A percentile compares a stretch with the other conserved stretches of the same genome.
Evolutionary conservation across 2,888 invertebrate genomes (phyloP).

Genomic region (Morpho deidamia): DNA sequence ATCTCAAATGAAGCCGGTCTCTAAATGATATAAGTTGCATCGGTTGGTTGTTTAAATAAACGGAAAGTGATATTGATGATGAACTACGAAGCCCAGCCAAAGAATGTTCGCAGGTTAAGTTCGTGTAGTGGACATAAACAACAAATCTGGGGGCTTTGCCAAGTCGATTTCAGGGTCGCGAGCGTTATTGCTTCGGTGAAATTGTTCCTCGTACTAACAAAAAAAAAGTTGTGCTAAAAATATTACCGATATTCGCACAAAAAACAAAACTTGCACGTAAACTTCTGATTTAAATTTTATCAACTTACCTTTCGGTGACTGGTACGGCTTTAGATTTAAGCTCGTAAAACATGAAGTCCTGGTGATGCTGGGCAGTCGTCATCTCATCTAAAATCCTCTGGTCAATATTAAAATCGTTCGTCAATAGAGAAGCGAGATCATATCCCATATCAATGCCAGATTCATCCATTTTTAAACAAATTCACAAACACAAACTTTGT

Average conservation of each 20-base stretch:
- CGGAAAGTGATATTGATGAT: conserved; percentile 11
- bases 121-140: conserved; percentile 47
- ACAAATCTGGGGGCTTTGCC: conserved; percentile 65
- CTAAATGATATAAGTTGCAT: neutral
- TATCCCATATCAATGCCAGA: conserved; percentile 82
- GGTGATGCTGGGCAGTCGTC: conserved; percentile 72
- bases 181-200: conserved; percentile 57
- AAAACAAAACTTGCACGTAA: conserved; percentile 10
- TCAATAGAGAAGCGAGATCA: conserved; percentile 78
- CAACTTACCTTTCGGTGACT: conserved; percentile 76
- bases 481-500: conserved; percentile 54
- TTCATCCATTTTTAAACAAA: conserved; percentile 76
- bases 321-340: conserved; percentile 80
- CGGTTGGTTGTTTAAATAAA: neutral
- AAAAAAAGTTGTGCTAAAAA: conserved; percentile 58
- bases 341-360: conserved; percentile 81
- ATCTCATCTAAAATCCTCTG: conserved; percentile 76
- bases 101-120: conserved; percentile 29
- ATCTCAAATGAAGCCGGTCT: no score
- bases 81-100: conserved; percentile 8
- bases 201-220: conserved; percentile 59
- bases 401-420: conserved; percentile 73
- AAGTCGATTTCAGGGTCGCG: conserved; percentile 70
- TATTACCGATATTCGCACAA: conserved; percentile 43
- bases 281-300: conserved; percentile 21